Evolutionary conservation across 1,140 invertebrate species (phyloP).

Genomic region (Sycobia sp.): DNA sequence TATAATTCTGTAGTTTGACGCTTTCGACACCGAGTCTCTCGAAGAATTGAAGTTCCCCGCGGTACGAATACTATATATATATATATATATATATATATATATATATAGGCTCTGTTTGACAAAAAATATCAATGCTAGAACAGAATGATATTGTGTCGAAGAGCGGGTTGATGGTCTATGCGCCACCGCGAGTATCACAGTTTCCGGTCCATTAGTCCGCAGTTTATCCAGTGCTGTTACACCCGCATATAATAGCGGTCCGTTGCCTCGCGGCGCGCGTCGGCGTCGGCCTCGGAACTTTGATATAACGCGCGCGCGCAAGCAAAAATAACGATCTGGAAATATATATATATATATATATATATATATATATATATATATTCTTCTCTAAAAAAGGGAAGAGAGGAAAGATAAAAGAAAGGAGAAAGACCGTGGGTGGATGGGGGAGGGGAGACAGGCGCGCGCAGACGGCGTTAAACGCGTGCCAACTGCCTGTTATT

Average conservation of each 20-base stretch:
- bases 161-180: conserved; percentile 32
- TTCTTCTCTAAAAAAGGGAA: conserved; percentile 12
- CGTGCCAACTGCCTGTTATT: neutral
- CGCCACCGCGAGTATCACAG: conserved; percentile 39
- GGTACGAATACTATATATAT: too few species aligned
- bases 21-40: too few species aligned
- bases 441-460: neutral
- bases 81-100: too few species aligned
- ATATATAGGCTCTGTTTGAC: too few species aligned
- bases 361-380: too few species aligned
- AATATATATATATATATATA: too few species aligned
- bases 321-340: conserved; percentile 30
- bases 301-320: conserved; percentile 9
- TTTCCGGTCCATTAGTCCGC: conserved; percentile 47
- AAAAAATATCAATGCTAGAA: too few species aligned
- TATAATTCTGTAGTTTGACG: too few species aligned
- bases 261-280: neutral
- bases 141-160: conserved; percentile 32
- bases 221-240: conserved; percentile 31
- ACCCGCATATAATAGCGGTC: neutral
- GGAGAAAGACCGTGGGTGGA: neutral
- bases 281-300: neutral
- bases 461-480: neutral
- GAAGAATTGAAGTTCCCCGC: too few species aligned
- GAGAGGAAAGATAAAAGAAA: neutral